Evolutionary conservation across 2,888 invertebrate species (phyloP), one percentile per base, ranked within the genome.

Genomic region (Microctonus brassicae): DNA sequence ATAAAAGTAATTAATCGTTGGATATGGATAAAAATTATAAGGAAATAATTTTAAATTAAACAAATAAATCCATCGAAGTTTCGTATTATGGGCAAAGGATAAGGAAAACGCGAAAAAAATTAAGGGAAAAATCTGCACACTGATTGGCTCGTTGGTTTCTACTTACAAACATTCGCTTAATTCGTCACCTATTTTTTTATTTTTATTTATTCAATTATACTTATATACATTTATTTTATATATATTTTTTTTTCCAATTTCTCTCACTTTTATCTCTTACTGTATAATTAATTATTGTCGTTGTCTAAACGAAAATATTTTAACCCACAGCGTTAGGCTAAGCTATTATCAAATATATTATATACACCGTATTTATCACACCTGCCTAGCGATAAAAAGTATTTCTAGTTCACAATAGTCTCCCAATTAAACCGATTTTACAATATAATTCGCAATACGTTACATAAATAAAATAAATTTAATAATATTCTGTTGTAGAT

Each of bases 101-200:
- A 75, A 76, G 76, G 75, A 72, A 78, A 76, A 75, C 77, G 79
- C 78, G 82, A 47, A 34, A 29, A 29, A 42, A 11, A 24, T 29
- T n/a, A n/a, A n/a, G 82, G 82, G 81, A 79, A 80, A 79, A 83
- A 84, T 85, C 86, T 84, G 82, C 85, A 86, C 86, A 84, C 86
- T 86, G 86, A 85, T 86, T 87, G 86, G 85, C 85, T 87, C 86
- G 85, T 86, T 87, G 87, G 85, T 86, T 87, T 80, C 81, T 84
- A 81, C 79, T 81, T 84, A 83, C 81, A 84, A 83, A 84, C 82
- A 83, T 84, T 86, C 82, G 86, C 87, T 87, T 87, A 81, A 82
- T 80, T 78, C 81, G 82, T 83, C 82, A 78, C 81, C 77, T 80
- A 84, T 83, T 83, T 83, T 82, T 62, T 76, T 72, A 65, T 72